Conservation (phyloP, 2,113 vertebrate species). For the Theristicus caerulescens region DNA sequence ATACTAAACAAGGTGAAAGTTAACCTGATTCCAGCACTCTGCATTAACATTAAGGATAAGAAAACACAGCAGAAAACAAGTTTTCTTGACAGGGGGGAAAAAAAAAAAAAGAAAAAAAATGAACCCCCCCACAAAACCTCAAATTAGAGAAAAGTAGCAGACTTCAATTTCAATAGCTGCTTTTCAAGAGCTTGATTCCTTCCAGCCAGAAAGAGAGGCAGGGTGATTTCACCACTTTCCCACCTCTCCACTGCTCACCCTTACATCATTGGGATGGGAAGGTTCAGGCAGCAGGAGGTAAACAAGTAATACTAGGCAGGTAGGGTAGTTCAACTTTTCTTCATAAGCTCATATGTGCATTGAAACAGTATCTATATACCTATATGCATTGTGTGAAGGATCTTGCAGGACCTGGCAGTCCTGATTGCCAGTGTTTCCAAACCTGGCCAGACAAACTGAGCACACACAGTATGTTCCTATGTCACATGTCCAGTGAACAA, state of each 20-base stretch:
- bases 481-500: background rate
- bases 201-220: background rate
- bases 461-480: background rate
- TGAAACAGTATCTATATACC: background rate
- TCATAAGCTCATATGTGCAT: accelerated
- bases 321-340: background rate
- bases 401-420: background rate
- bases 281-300: background rate
- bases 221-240: background rate
- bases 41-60: background rate
- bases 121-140: accelerated
- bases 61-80: background rate
- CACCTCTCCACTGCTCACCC: background rate
- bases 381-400: background rate
- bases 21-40: background rate
- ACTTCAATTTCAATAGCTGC: background rate
- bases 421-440: background rate
- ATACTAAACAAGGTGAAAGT: slow-evolving; percentile 43
- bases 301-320: background rate
- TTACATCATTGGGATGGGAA: background rate
- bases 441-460: background rate
- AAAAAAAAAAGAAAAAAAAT: too few species aligned
- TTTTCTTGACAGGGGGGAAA: background rate
- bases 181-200: background rate
- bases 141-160: background rate